phyloP scores from a whole-genome alignment of 2,797 vertebrate genomes.

The Amphiprion clarkii region DNA sequence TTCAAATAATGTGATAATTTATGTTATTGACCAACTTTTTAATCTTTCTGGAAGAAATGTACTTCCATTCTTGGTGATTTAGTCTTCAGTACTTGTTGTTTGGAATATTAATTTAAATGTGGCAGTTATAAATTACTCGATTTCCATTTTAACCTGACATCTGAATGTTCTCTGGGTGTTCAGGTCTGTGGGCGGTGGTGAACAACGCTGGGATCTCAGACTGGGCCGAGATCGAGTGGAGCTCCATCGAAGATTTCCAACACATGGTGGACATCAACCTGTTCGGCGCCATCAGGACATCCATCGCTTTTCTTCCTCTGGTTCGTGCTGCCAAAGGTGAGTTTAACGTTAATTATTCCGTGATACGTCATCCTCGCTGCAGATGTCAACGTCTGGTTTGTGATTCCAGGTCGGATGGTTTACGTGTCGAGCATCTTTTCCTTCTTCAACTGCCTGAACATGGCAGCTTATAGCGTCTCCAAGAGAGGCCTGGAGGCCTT shows the following conservation, averaged over 20 bases:
- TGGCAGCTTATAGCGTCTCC: conserved; percentile 86
- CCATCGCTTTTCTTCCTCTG: conserved; percentile 83
- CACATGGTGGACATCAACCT: conserved; percentile 83
- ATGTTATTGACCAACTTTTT: too few species aligned
- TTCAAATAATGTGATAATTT: too few species aligned
- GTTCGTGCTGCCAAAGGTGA: conserved; percentile 85
- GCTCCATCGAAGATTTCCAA: conserved; percentile 79
- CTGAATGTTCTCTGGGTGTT: too few species aligned
- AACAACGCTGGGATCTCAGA: conserved; percentile 88
- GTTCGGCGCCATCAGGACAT: conserved; percentile 85
- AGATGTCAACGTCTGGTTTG: too few species aligned
- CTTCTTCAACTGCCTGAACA: conserved; percentile 82
- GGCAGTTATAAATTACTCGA: too few species aligned
- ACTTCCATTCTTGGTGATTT: too few species aligned
- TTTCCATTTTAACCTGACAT: too few species aligned
- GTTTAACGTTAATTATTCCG: accelerated
- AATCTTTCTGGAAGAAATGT: too few species aligned
- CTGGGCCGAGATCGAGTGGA: conserved; percentile 88
- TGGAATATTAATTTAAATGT: too few species aligned
- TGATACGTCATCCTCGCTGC: too few species aligned
- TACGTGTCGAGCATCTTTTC: conserved; percentile 86
- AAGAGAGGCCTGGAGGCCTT: conserved; percentile 89
- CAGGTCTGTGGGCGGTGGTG: conserved; percentile 88
- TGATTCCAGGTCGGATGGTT: conserved; percentile 83
- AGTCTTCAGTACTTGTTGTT: too few species aligned